Base-by-base conservation (phyloP, 1,140 invertebrate genomes). In the Macrosteles quadrilineatus region DNA sequence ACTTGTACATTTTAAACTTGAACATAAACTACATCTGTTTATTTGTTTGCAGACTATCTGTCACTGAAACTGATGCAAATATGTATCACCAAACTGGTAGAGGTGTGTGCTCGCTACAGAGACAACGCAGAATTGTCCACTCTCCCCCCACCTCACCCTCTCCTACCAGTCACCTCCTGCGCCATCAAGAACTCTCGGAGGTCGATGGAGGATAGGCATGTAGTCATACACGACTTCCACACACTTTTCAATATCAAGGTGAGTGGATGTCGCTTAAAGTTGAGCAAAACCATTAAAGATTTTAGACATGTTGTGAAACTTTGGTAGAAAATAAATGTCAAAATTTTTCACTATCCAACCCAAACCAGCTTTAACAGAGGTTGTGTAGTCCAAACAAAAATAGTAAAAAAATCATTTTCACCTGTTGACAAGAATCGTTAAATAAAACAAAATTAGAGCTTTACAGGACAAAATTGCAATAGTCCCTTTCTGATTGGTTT, bases 171-270 rank as follows among this genome's bases (percentile, higher is more conserved):
- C 82, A 71, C 79, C 77, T 57, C 81, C 79, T 73, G 78, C 82
- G 77, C 71, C 75, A 73, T 75, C 36, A 73, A 90, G 81, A 96
- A 96, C 81, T 84, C 81, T 30, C 83, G 94, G 66, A 84, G 93
- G 71, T 88, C 86, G 76, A 95, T 96, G 93, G 95, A 97, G 83
- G 94, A 97, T 78, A 81, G 90, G 65, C 91, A 93, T 77, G 86
- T 93, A 12, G 84, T 93, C 67, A 84, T 96, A 40, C 85, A 89
- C 63, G 87, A 91, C 76, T 82, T 91, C 72, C 87, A 90, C 76
- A 83, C 85, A 45, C 82, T 90, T 71, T 91, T 90, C 80, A 87
- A 85, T 77, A 85, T 90, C 70, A 80, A 86, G 80, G 87, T 88
- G 77, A 76, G 64, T 73, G 27, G 27, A 53, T 9, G 45, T 57